Percentiles rank a stretch among this genome's conserved stretches.
phyloP scores from a whole-genome alignment of 2,888 invertebrate species.

The Agriotes lineatus region DNA sequence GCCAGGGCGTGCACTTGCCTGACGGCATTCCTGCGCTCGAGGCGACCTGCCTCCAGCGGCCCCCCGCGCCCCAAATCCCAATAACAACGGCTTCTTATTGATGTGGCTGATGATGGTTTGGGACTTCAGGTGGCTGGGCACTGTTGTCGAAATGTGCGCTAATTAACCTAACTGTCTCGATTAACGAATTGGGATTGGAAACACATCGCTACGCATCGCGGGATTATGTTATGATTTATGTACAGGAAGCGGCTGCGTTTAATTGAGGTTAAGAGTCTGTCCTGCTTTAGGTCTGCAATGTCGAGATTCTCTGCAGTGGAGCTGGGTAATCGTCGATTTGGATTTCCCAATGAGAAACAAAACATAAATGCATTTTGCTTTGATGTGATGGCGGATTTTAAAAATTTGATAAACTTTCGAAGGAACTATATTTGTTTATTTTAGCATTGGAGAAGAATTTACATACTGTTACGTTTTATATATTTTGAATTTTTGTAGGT shows the following conservation, averaged over 20 bases:
- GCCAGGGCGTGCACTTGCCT: conserved; percentile 65
- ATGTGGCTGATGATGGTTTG: conserved; percentile 29
- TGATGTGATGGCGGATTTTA: too few species aligned
- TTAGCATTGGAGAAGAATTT: too few species aligned
- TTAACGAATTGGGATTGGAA: conserved; percentile 21
- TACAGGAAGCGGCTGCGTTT: conserved; percentile 21
- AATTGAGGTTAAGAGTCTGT: conserved; percentile 16
- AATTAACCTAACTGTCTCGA: conserved; percentile 32
- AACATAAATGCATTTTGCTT: too few species aligned
- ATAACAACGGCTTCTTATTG: conserved; percentile 28
- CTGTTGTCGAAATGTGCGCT: conserved; percentile 14
- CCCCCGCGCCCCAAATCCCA: conserved; percentile 38
- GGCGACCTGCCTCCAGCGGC: conserved; percentile 61
- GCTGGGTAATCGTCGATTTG: too few species aligned
- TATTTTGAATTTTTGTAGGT: too few species aligned
- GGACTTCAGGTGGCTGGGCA: conserved; percentile 20
- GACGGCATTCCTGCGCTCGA: conserved; percentile 67
- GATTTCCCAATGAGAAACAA: too few species aligned
- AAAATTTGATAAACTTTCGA: too few species aligned
- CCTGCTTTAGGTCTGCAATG: conserved; percentile 1
- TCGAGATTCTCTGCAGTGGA: not conserved
- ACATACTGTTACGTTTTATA: too few species aligned
- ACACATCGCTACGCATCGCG: not conserved
- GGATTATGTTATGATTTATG: conserved; percentile 25
- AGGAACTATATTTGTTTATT: too few species aligned